A percentile compares a stretch with the other conserved stretches of the same genome.
Evolutionary conservation across 2,113 vertebrate genomes (phyloP).

Genomic region (Ageneiosus marmoratus): DNA sequence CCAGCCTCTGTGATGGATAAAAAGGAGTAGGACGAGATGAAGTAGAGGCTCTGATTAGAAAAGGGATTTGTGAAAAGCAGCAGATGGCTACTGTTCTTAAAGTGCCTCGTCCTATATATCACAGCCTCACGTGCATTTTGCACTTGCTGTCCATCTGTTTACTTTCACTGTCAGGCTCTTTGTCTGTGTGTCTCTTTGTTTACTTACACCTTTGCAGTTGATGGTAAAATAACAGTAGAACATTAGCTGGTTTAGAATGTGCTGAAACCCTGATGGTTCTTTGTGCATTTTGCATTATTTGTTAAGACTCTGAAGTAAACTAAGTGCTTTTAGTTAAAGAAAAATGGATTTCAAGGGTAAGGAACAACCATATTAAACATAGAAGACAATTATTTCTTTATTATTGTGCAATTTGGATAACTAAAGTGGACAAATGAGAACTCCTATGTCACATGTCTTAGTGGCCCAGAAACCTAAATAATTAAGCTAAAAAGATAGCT

Average conservation of each 20-base stretch:
- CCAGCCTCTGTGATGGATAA: slow-evolving; percentile 4
- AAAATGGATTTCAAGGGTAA: not conserved
- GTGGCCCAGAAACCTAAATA: not conserved
- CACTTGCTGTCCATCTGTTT: slow-evolving; percentile 29
- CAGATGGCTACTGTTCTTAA: slow-evolving; percentile 52
- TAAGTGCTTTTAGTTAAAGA: not conserved
- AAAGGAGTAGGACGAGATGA: slow-evolving; percentile 16
- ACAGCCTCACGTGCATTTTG: slow-evolving; percentile 41
- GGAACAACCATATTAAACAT: not conserved
- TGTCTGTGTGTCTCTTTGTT: slow-evolving; percentile 40
- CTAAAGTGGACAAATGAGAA: not conserved
- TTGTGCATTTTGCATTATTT: not conserved
- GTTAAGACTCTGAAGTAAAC: not conserved
- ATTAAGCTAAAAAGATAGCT: not conserved
- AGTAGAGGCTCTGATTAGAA: slow-evolving; percentile 39
- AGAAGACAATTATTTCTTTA: not conserved
- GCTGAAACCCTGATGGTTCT: not conserved
- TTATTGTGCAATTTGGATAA: not conserved
- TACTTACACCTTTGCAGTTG: slow-evolving; percentile 34
- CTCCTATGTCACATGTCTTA: not conserved
- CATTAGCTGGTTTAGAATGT: slow-evolving; percentile 23
- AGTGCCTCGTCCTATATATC: slow-evolving; percentile 23
- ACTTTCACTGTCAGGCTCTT: not conserved
- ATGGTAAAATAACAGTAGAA: slow-evolving; percentile 36
- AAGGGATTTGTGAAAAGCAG: slow-evolving; percentile 50